Conservation (phyloP, 2,797 vertebrate species). For the Hylomyscus alleni region DNA sequence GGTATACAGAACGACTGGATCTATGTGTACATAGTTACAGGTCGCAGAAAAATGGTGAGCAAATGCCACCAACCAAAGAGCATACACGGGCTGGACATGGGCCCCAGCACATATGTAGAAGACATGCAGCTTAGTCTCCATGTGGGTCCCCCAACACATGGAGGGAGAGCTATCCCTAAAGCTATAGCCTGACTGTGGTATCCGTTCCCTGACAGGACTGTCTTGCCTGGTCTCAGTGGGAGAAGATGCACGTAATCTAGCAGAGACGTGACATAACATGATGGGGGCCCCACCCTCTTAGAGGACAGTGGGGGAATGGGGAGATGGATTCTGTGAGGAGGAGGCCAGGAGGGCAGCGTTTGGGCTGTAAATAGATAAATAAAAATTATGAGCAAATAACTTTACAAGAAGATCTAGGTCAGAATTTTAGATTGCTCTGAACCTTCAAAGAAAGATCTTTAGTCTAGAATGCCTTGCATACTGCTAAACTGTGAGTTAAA, state of each 20-base stretch:
- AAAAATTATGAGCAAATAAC: not conserved
- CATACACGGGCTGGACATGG: not conserved
- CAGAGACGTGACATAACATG: not conserved
- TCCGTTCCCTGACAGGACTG: not conserved
- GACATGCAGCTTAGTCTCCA: not conserved
- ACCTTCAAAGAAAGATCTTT: not conserved
- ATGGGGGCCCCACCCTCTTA: not conserved
- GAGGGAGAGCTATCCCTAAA: not conserved
- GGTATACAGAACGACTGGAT: not conserved
- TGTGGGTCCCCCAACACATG: not conserved
- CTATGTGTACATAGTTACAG: not conserved
- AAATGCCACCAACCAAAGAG: not conserved
- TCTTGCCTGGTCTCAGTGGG: not conserved
- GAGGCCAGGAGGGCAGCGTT: not conserved
- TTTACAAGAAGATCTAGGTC: constrained; percentile 9
- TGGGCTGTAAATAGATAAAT: not conserved
- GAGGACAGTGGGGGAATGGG: not conserved
- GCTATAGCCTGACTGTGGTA: not conserved
- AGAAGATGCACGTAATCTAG: not conserved
- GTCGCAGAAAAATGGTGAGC: constrained; percentile 9
- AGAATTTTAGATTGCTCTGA: constrained; percentile 35
- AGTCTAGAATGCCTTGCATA: constrained; percentile 15
- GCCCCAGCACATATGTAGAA: not conserved
- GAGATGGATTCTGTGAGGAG: not conserved
- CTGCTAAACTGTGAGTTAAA: constrained; percentile 78